Conservation (phyloP, 2,797 vertebrate genomes). For the Hippopotamyrus pictus region DNA sequence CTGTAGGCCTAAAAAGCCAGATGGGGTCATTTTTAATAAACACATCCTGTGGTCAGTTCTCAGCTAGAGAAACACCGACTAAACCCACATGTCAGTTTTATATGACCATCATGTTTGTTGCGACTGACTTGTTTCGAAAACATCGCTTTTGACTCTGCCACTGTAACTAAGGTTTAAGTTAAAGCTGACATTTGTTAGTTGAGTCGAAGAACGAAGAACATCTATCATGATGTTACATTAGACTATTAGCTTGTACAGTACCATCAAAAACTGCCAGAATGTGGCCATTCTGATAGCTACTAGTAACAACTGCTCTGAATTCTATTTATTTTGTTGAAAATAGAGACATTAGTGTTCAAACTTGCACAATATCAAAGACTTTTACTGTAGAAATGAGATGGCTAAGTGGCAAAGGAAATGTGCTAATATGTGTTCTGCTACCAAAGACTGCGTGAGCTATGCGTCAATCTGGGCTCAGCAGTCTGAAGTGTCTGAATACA, state of each 20-base stretch:
- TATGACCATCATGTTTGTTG: constrained; percentile 9
- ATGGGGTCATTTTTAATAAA: constrained; percentile 5
- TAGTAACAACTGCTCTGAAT: constrained; percentile 6
- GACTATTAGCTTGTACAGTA: constrained; percentile 15
- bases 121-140: neutral
- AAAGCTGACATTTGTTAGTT: neutral
- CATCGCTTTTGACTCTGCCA: neutral
- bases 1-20: neutral
- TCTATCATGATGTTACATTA: neutral
- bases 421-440: neutral
- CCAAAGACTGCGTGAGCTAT: constrained; percentile 10
- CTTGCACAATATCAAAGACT: constrained; percentile 12
- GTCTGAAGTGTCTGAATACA: neutral
- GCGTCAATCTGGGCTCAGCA: neutral
- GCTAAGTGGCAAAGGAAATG: neutral
- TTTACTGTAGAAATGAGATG: constrained; percentile 8
- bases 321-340: constrained; percentile 11
- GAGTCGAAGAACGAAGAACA: neutral
- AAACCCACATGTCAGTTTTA: neutral
- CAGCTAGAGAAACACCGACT: neutral
- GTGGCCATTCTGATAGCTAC: neutral
- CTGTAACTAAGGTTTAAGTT: neutral
- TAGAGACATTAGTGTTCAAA: constrained; percentile 1
- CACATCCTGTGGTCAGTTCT: neutral
- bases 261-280: constrained; percentile 2